These are phyloP conservation scores for Drosophila differens DNA, from an alignment of 2,888 invertebrate species.

Conservation along the genomic window DNA sequence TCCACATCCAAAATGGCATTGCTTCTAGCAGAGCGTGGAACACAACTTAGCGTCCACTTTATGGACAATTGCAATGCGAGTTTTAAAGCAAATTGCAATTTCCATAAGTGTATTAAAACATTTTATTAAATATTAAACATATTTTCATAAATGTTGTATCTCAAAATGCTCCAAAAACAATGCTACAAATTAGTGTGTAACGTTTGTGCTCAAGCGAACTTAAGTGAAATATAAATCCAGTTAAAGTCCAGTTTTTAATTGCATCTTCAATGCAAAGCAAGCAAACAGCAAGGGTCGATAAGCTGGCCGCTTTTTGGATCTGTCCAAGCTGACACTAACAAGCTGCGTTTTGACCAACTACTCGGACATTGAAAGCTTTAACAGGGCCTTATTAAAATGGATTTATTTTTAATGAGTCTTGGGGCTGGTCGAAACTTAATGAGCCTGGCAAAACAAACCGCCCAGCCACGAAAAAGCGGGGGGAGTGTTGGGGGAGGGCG, in stretches of 20 bases:
- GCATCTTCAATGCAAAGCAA: not conserved
- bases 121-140: not conserved
- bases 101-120: not conserved
- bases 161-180: not conserved
- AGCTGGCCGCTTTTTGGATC: not conserved
- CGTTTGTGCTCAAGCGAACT: too few relatives aligned
- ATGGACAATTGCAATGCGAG: not conserved
- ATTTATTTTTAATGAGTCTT: constrained; percentile 76
- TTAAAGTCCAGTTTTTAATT: constrained; percentile 6
- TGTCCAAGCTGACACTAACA: constrained; percentile 62
- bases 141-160: not conserved
- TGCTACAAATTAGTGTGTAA: not conserved
- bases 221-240: not conserved
- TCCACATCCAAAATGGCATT: not conserved
- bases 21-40: not conserved
- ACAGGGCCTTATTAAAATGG: constrained; percentile 62
- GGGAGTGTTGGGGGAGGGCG: not conserved
- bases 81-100: not conserved
- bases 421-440: constrained; percentile 60
- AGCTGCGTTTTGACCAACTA: constrained; percentile 46
- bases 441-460: constrained; percentile 62
- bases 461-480: constrained; percentile 27
- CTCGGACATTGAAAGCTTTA: constrained; percentile 40
- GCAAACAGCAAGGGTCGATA: not conserved
- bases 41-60: not conserved